A percentile compares a stretch with the other conserved stretches of the same genome.
Evolutionary conservation across 2,888 invertebrate species (phyloP).

Genomic region (Dynastes maya): DNA sequence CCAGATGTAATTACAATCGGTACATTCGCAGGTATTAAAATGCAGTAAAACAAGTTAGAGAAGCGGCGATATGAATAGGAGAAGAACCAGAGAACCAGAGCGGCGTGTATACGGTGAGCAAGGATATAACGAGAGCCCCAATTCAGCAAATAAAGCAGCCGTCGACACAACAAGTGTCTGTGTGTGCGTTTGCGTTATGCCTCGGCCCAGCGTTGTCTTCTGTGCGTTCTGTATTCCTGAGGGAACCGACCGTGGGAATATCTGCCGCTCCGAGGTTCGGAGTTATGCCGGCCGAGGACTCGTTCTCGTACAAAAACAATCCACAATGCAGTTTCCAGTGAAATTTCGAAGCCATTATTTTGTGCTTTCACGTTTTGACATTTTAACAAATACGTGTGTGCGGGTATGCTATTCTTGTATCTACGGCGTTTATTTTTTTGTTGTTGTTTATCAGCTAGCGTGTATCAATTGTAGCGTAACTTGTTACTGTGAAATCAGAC

Average conservation of each 20-base stretch:
- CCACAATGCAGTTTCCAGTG: conserved; percentile 39
- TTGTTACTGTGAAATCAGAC: neutral
- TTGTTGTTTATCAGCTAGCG: neutral
- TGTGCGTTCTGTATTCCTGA: conserved; percentile 40
- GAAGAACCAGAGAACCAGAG: conserved; percentile 4
- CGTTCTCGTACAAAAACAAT: conserved; percentile 40
- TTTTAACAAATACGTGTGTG: conserved; percentile 21
- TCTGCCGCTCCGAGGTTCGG: conserved; percentile 31
- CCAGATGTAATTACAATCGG: conserved; percentile 40
- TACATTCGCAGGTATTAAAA: conserved; percentile 49
- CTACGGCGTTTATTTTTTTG: conserved; percentile 1
- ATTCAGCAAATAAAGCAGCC: conserved; percentile 29
- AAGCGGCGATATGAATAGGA: conserved; percentile 45
- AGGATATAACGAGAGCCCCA: conserved; percentile 25
- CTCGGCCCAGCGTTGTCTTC: conserved; percentile 1
- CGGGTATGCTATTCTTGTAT: neutral
- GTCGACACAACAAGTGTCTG: conserved; percentile 11
- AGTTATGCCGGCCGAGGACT: conserved; percentile 33
- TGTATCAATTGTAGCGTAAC: conserved; percentile 12
- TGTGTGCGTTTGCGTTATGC: neutral
- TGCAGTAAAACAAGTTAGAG: conserved; percentile 50
- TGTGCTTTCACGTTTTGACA: conserved; percentile 40
- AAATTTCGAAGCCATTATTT: conserved; percentile 38
- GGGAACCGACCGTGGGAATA: conserved; percentile 46
- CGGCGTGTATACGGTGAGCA: neutral